A percentile compares a stretch with the other conserved stretches of the same genome.
Evolutionary conservation across 2,888 invertebrate genomes (phyloP).

Genomic region (Metalampra italica): DNA sequence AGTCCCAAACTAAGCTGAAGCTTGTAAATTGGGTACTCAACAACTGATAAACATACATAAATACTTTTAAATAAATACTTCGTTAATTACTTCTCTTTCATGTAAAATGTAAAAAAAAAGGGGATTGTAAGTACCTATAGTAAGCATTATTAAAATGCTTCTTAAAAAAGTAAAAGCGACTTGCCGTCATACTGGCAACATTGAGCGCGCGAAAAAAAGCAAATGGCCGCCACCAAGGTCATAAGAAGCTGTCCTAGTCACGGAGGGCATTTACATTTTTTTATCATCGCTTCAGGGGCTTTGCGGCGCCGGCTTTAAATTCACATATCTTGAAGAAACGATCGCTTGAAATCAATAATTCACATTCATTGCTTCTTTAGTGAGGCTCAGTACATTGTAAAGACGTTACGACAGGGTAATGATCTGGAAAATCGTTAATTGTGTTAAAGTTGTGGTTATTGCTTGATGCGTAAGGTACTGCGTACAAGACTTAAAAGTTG

Average conservation of each 20-base stretch:
- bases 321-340: slow-evolving; percentile 19
- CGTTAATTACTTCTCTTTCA: background rate
- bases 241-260: slow-evolving; percentile 75
- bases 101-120: background rate
- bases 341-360: slow-evolving; percentile 12
- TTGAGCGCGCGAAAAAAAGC: slow-evolving; percentile 72
- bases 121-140: too few species aligned
- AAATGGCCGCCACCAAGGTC: slow-evolving; percentile 74
- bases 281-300: slow-evolving; percentile 51
- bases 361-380: slow-evolving; percentile 21
- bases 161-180: slow-evolving; percentile 54
- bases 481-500: slow-evolving; percentile 22
- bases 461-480: slow-evolving; percentile 18
- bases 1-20: too few species aligned
- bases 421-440: slow-evolving; percentile 27
- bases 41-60: too few species aligned
- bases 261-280: slow-evolving; percentile 72
- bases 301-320: slow-evolving; percentile 40
- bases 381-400: slow-evolving; percentile 15
- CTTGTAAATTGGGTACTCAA: too few species aligned
- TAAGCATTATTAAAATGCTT: too few species aligned
- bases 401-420: slow-evolving; percentile 20
- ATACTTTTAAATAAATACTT: too few species aligned
- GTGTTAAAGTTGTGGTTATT: slow-evolving; percentile 20
- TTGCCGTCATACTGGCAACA: slow-evolving; percentile 69